A percentile compares a stretch with the other conserved stretches of the same genome.
Conservation (phyloP, 2,797 vertebrate species). For the Xenentodon cancila region DNA sequence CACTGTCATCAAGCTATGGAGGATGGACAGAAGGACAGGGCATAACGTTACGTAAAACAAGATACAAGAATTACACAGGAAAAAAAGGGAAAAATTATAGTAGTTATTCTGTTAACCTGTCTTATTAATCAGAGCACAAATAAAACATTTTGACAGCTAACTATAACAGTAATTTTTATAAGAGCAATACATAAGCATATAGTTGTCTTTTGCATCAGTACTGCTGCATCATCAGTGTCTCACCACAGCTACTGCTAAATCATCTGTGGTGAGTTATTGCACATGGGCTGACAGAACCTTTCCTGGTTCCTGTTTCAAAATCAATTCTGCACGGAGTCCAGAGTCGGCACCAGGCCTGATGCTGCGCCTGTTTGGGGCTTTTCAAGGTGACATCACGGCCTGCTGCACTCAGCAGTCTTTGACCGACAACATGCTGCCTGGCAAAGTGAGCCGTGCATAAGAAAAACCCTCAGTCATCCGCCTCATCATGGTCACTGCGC, state of each 20-base stretch:
- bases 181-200: slow-evolving; percentile 1
- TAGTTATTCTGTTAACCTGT: background rate
- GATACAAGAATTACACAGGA: background rate
- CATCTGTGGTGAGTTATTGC: slow-evolving; percentile 17
- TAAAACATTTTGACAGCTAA: slow-evolving; percentile 8
- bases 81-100: background rate
- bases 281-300: slow-evolving; percentile 38
- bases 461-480: slow-evolving; percentile 37
- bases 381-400: slow-evolving; percentile 69
- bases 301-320: slow-evolving; percentile 45
- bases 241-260: slow-evolving; percentile 3
- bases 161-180: slow-evolving; percentile 6
- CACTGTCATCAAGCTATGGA: slow-evolving; percentile 84
- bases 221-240: slow-evolving; percentile 16
- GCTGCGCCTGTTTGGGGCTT: slow-evolving; percentile 33
- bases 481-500: slow-evolving; percentile 18
- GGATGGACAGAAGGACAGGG: slow-evolving; percentile 25
- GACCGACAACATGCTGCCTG: slow-evolving; percentile 23
- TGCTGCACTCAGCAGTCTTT: slow-evolving; percentile 64
- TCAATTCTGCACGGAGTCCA: slow-evolving; percentile 44
- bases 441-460: slow-evolving; percentile 33
- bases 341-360: slow-evolving; percentile 20
- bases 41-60: slow-evolving; percentile 1
- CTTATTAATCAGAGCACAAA: background rate
- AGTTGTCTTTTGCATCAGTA: slow-evolving; percentile 6